phyloP scores from a whole-genome alignment of 2,113 vertebrate genomes.

The Aphyosemion australe region DNA sequence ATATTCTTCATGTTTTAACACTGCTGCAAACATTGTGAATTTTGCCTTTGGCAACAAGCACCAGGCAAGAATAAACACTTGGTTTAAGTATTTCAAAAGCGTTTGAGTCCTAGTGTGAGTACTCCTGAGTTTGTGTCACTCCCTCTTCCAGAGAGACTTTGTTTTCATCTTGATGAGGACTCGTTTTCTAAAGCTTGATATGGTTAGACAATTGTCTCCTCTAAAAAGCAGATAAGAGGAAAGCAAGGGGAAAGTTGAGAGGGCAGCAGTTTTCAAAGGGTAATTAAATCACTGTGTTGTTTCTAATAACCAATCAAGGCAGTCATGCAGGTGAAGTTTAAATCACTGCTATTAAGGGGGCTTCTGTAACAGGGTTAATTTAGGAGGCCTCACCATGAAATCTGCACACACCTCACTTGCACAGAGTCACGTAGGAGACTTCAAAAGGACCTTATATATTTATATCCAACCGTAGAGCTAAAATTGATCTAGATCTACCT shows the following conservation, averaged over 20 bases:
- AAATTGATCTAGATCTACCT: not conserved
- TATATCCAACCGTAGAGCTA: not conserved
- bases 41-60: not conserved
- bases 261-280: slow-evolving; percentile 43
- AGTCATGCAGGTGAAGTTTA: slow-evolving; percentile 63
- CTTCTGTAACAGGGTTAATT: slow-evolving; percentile 57
- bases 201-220: slow-evolving; percentile 27
- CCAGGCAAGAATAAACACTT: not conserved
- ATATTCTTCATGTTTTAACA: no score
- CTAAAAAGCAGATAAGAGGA: slow-evolving; percentile 17
- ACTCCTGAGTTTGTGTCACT: slow-evolving; percentile 30
- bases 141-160: slow-evolving; percentile 18
- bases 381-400: slow-evolving; percentile 20
- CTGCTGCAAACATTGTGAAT: not conserved
- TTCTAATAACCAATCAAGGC: slow-evolving; percentile 64
- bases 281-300: slow-evolving; percentile 67
- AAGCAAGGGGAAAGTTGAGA: slow-evolving; percentile 29
- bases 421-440: not conserved
- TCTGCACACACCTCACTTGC: slow-evolving; percentile 24
- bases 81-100: not conserved
- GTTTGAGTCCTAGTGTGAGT: not conserved
- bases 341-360: slow-evolving; percentile 60
- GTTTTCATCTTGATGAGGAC: slow-evolving; percentile 24
- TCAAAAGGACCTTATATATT: not conserved
- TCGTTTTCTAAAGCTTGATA: slow-evolving; percentile 49